Percentiles rank a stretch among this genome's conserved stretches.
phyloP scores from a whole-genome alignment of 2,113 vertebrate genomes.

The Leucoraja erinaceus region DNA sequence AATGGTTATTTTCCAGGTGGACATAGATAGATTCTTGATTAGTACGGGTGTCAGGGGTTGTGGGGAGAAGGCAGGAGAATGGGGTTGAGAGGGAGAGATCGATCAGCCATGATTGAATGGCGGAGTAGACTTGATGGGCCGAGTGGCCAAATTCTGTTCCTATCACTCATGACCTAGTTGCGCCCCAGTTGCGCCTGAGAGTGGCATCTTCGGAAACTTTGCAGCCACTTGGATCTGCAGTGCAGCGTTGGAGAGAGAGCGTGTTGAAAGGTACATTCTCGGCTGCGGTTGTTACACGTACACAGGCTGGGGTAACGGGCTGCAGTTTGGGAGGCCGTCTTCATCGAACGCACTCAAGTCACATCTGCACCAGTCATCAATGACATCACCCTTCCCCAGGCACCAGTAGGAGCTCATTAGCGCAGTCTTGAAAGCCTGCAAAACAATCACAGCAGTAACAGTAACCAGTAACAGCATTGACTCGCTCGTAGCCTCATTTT shows the following conservation, averaged over 20 bases:
- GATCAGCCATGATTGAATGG: too few relatives aligned
- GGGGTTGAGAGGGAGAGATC: too few relatives aligned
- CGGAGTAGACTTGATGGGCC: too few relatives aligned
- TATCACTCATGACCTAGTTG: neutral
- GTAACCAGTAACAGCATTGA: neutral
- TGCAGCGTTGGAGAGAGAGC: neutral
- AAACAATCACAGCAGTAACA: conserved; percentile 41
- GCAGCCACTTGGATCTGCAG: neutral
- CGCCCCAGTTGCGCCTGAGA: neutral
- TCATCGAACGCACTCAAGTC: conserved; percentile 91
- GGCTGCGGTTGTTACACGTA: conserved; percentile 58
- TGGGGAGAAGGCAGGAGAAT: too few relatives aligned
- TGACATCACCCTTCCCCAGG: conserved; percentile 93
- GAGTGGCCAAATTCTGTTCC: too few relatives aligned
- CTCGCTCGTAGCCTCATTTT: neutral
- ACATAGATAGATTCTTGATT: too few relatives aligned
- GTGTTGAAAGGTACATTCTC: neutral
- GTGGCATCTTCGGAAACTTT: neutral
- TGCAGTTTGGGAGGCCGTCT: conserved; percentile 90
- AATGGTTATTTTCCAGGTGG: too few relatives aligned
- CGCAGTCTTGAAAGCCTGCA: conserved; percentile 82
- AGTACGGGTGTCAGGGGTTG: too few relatives aligned
- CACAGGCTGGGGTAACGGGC: conserved; percentile 82
- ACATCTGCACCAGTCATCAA: conserved; percentile 97
- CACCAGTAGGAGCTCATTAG: conserved; percentile 99